Percentiles rank a stretch among this genome's conserved stretches.
phyloP scores from a whole-genome alignment of 2,113 vertebrate genomes.

The Parus major region DNA sequence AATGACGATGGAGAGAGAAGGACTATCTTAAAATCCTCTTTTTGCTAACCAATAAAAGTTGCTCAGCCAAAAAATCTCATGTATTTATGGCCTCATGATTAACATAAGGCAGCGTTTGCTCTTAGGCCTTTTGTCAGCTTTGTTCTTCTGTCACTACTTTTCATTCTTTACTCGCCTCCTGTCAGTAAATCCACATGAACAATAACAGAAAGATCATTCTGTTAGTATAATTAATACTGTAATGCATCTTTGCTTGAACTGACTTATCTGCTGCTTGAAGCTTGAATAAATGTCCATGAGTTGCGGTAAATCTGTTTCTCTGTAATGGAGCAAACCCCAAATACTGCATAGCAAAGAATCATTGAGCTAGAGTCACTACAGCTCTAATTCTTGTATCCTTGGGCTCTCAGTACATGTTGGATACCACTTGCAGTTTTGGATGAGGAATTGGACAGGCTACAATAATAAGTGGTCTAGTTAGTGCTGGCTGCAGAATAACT shows the following conservation, averaged over 20 bases:
- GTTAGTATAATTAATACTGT: slow-evolving; percentile 15
- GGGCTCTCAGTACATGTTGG: slow-evolving; percentile 7
- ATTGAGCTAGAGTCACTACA: neutral
- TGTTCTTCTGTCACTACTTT: neutral
- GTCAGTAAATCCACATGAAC: slow-evolving; percentile 13
- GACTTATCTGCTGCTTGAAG: slow-evolving; percentile 32
- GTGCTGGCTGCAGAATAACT: slow-evolving; percentile 2
- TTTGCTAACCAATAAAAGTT: neutral
- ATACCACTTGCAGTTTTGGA: neutral
- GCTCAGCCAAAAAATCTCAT: neutral
- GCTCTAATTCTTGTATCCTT: slow-evolving; percentile 46
- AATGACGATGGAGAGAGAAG: neutral
- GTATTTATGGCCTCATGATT: neutral
- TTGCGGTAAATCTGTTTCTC: slow-evolving; percentile 25
- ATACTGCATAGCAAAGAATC: neutral
- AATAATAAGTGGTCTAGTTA: slow-evolving; percentile 44
- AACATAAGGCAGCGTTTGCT: neutral
- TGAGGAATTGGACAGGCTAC: slow-evolving; percentile 22
- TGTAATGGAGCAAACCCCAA: neutral
- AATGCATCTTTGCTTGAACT: neutral
- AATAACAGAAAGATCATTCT: slow-evolving; percentile 9
- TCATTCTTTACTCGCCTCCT: neutral
- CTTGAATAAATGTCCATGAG: neutral
- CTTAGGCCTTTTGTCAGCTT: neutral
- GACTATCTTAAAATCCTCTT: neutral